Base-by-base conservation (phyloP, 2,888 invertebrate species). In the Laothoe populi region DNA sequence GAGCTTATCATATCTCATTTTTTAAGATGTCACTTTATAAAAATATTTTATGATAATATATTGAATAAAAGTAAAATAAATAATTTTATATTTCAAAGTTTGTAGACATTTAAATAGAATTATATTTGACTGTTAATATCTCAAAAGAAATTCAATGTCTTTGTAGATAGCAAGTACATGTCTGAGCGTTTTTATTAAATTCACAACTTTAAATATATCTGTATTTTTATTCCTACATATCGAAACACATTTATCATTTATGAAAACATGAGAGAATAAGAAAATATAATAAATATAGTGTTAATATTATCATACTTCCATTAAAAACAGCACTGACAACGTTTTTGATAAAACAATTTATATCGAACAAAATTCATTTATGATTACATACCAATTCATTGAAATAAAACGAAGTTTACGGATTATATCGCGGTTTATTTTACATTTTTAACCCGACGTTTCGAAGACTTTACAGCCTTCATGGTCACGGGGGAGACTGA, bases 131-230 rank as follows among this genome's bases (percentile, higher is more conserved):
- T 57, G 35, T 57, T 42, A 45, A 61, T 57, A 26, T 62, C 21
- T 38, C 26, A 57, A 57, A 62, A 62, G 57, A 57, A 62, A 62
- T 35, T 23, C 57, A 57, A 62, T 57, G 57, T 62, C 57, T 60
- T 60, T 38, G 11, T n/a, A 58, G 57, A 57, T 38, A 57, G 57
- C 61, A 62, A 38, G 57, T 62, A 62, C 44, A 35, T 10, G 26
- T 46, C n/a, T 46, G 44, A 26, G 4, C 26, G 16, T 44, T 44
- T 45, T 57, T 62, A 38, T 57, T 57, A 38, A 4, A 23, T 38
- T 57, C 45, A 13, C 16, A 53, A 53, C 19, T 53, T 35, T 53
- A 19, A 53, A 35, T 35, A 35, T 35, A 35, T 31, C 19, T 8
- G 5, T 4, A 35, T 53, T 35, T 19, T 53, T 19, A 16, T 31